Conservation (phyloP, 2,797 vertebrate genomes). For the Thripadectes ignobilis region DNA sequence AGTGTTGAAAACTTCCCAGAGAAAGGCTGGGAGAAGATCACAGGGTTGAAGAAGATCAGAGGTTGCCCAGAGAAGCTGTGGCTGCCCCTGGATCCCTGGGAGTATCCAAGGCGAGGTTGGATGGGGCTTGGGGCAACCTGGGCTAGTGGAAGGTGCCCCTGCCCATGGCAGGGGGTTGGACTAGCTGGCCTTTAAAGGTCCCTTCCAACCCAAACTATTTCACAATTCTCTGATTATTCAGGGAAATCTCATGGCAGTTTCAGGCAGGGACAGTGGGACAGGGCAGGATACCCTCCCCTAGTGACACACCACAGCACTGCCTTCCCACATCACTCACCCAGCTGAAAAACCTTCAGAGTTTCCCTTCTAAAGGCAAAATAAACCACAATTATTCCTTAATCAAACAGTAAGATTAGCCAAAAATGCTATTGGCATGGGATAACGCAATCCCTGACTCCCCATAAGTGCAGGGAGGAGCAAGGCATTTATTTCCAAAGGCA, state of each 20-base stretch:
- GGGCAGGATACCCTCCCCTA: not conserved
- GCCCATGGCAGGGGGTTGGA: not conserved
- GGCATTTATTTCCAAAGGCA: not conserved
- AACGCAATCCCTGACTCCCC: not conserved
- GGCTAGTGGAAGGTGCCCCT: not conserved
- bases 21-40: not conserved
- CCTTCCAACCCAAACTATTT: not conserved
- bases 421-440: not conserved
- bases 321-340: not conserved
- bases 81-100: not conserved
- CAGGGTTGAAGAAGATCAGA: not conserved
- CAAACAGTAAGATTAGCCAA: not conserved
- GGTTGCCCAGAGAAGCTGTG: not conserved
- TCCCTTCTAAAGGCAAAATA: not conserved
- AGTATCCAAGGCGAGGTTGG: not conserved
- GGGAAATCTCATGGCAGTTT: not conserved
- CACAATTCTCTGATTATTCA: not conserved
- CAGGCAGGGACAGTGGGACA: not conserved
- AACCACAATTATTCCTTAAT: not conserved
- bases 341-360: not conserved
- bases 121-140: fast-evolving
- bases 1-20: not conserved
- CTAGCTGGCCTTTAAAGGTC: not conserved
- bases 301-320: not conserved
- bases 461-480: not conserved